phyloP scores from a whole-genome alignment of 2,888 invertebrate species.

The Pachliopta kotzebuea region DNA sequence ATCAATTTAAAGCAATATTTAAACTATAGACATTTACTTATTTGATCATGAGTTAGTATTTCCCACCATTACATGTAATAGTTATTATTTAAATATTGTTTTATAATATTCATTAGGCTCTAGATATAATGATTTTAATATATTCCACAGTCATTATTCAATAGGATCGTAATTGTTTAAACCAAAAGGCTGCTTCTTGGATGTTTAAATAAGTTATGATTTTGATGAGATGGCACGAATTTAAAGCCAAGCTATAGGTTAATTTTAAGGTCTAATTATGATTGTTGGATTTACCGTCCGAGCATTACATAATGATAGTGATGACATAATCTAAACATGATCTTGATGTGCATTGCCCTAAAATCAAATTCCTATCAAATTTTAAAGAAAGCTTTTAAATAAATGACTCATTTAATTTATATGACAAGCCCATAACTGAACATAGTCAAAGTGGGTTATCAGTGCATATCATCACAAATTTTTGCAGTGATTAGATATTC shows the following conservation, averaged over 20 bases:
- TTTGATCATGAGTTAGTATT: slow-evolving; percentile 56
- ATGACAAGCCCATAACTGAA: slow-evolving; percentile 59
- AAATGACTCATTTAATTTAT: slow-evolving; percentile 53
- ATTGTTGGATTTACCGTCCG: slow-evolving; percentile 79
- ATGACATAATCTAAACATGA: slow-evolving; percentile 67
- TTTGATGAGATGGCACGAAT: slow-evolving; percentile 77
- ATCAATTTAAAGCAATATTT: slow-evolving; percentile 67
- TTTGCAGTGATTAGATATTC: slow-evolving; percentile 78
- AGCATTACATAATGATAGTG: slow-evolving; percentile 74
- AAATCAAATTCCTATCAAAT: slow-evolving; percentile 59
- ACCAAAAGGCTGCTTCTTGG: slow-evolving; percentile 79
- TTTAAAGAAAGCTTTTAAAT: slow-evolving; percentile 58
- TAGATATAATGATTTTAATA: slow-evolving; percentile 64
- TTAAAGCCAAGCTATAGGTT: slow-evolving; percentile 78
- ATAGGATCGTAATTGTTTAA: slow-evolving; percentile 66
- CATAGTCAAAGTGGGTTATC: slow-evolving; percentile 71
- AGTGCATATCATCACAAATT: slow-evolving; percentile 81
- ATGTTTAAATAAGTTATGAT: slow-evolving; percentile 71
- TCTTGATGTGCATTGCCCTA: slow-evolving; percentile 62
- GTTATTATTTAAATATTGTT: slow-evolving; percentile 74
- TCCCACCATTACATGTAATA: slow-evolving; percentile 74
- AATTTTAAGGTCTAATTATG: slow-evolving; percentile 72
- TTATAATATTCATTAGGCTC: slow-evolving; percentile 67
- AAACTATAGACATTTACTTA: slow-evolving; percentile 64
- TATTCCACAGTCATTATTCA: slow-evolving; percentile 78